A percentile compares a stretch with the other conserved stretches of the same genome.
These are phyloP conservation scores for Drosophila fulvimacula DNA, from an alignment of 2,888 invertebrate species.

Conservation along the genomic window DNA sequence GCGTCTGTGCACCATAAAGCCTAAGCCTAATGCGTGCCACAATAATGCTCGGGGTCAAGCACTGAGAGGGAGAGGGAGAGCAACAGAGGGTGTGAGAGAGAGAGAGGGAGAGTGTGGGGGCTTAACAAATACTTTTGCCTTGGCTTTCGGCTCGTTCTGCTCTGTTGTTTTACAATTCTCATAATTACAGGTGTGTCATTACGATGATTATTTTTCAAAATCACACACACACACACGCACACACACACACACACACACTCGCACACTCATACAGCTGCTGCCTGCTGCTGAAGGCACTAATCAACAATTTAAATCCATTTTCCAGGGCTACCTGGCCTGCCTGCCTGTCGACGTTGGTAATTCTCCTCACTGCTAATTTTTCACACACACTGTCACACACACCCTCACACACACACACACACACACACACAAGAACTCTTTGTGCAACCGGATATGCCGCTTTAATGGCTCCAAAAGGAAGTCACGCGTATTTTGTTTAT, in stretches of 20 bases:
- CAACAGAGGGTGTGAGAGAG: not conserved
- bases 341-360: constrained; percentile 42
- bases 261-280: constrained; percentile 32
- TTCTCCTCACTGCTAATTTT: constrained; percentile 48
- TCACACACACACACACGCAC: constrained; percentile 21
- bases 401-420: constrained; percentile 7
- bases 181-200: constrained; percentile 76
- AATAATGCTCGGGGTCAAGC: constrained; percentile 63
- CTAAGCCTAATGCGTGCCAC: constrained; percentile 71
- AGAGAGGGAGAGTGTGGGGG: constrained; percentile 5
- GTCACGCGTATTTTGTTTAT: constrained; percentile 82
- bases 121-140: constrained; percentile 62
- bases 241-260: not conserved
- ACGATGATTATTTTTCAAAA: constrained; percentile 80
- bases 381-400: constrained; percentile 27
- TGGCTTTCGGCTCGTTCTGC: constrained; percentile 46
- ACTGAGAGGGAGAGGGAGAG: not conserved
- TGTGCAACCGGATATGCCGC: constrained; percentile 76
- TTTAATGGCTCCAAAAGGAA: constrained; percentile 79
- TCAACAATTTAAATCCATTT: constrained; percentile 82
- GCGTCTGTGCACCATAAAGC: constrained; percentile 64
- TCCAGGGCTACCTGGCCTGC: constrained; percentile 39
- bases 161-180: constrained; percentile 50
- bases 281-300: constrained; percentile 65
- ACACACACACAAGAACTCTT: constrained; percentile 36